Percentiles rank a stretch among this genome's conserved stretches.
These are phyloP conservation scores for Macrosiphum euphorbiae DNA, from an alignment of 2,888 invertebrate genomes.

Conservation along the genomic window DNA sequence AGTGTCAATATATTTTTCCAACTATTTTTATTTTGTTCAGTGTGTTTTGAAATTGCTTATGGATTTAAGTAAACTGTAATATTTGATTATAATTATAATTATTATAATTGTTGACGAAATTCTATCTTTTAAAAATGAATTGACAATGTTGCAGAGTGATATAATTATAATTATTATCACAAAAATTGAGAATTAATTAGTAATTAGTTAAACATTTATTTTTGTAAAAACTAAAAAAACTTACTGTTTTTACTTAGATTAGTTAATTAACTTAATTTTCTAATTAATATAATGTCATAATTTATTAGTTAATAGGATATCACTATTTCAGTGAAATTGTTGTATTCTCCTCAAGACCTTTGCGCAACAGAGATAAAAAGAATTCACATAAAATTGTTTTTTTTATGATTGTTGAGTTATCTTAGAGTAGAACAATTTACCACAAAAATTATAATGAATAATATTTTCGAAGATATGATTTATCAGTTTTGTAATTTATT, in stretches of 20 bases:
- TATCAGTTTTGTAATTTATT: neutral
- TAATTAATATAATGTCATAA: too few species aligned
- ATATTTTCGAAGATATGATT: neutral
- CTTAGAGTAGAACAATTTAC: neutral
- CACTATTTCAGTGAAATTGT: too few species aligned
- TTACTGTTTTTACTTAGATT: too few species aligned
- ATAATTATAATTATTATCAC: too few species aligned
- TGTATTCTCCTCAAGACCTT: too few species aligned
- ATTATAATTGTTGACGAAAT: neutral
- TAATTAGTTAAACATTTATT: too few species aligned
- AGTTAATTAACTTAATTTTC: too few species aligned
- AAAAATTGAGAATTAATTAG: too few species aligned
- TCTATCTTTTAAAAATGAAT: neutral
- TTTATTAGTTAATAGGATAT: too few species aligned
- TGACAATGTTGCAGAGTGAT: too few species aligned
- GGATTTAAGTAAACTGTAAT: neutral
- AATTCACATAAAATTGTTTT: neutral
- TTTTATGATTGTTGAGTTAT: neutral
- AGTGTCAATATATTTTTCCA: neutral
- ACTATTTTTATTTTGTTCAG: neutral
- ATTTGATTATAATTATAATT: neutral
- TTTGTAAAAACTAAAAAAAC: too few species aligned
- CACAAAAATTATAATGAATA: neutral
- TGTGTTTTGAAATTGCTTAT: neutral
- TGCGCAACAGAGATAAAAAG: neutral